A percentile compares a stretch with the other conserved stretches of the same genome.
These are phyloP conservation scores for Mionectes olivaceus DNA, from an alignment of 2,797 vertebrate genomes.

Conservation along the genomic window DNA sequence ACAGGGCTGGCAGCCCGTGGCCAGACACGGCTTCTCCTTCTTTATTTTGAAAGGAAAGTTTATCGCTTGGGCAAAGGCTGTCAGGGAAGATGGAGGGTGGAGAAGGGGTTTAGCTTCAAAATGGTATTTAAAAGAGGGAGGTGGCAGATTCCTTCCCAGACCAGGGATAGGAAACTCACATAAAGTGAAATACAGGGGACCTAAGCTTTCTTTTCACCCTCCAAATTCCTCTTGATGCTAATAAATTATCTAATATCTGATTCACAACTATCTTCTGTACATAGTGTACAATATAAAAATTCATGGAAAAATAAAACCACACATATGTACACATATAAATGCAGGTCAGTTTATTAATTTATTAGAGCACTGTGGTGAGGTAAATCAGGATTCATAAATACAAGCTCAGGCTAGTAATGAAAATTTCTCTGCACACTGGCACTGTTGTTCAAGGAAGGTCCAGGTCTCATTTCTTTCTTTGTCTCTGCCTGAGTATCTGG, in stretches of 20 bases:
- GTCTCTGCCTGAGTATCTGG: background rate
- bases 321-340: accelerated
- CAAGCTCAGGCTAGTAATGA: background rate
- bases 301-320: background rate
- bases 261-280: background rate
- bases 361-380: background rate
- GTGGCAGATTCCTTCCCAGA: background rate
- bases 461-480: background rate
- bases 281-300: accelerated
- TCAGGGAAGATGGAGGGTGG: background rate
- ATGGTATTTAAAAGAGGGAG: background rate
- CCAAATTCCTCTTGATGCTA: background rate
- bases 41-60: background rate
- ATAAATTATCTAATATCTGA: background rate
- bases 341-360: background rate
- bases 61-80: background rate
- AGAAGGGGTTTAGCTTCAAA: background rate
- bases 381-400: background rate
- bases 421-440: background rate
- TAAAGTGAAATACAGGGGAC: background rate
- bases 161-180: accelerated
- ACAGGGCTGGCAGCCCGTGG: accelerated
- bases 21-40: background rate
- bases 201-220: accelerated
- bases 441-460: background rate